phyloP scores from a whole-genome alignment of 2,797 vertebrate species.

The Adrianichthys oophorus region DNA sequence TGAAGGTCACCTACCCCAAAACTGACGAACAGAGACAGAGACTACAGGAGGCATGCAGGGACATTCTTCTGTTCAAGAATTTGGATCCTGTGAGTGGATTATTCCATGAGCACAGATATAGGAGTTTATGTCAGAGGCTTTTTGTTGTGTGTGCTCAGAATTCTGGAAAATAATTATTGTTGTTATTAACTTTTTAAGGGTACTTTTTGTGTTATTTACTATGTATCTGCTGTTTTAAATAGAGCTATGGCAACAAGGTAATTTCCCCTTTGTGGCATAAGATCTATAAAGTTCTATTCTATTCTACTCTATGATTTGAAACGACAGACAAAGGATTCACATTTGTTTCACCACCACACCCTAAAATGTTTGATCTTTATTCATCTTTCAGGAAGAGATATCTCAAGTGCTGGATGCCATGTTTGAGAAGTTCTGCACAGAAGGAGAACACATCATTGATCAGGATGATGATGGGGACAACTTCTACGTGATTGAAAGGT shows the following conservation, averaged over 20 bases:
- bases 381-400: slow-evolving; percentile 88
- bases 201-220: too few relatives aligned
- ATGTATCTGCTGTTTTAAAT: too few relatives aligned
- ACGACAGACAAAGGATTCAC: not conserved
- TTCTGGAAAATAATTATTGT: too few relatives aligned
- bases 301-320: too few relatives aligned
- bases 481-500: slow-evolving; percentile 98
- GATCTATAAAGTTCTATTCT: too few relatives aligned
- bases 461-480: slow-evolving; percentile 98
- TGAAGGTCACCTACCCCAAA: slow-evolving; percentile 95
- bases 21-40: slow-evolving; percentile 97
- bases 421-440: slow-evolving; percentile 93
- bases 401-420: slow-evolving; percentile 98
- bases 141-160: slow-evolving; percentile 5
- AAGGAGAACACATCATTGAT: slow-evolving; percentile 94
- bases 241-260: too few relatives aligned
- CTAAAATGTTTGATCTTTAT: not conserved
- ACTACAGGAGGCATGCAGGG: slow-evolving; percentile 96
- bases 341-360: not conserved
- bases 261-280: too few relatives aligned
- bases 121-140: slow-evolving; percentile 24
- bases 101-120: slow-evolving; percentile 17
- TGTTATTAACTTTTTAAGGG: too few relatives aligned
- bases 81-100: slow-evolving; percentile 88
- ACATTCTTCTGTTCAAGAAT: slow-evolving; percentile 98